phyloP scores from a whole-genome alignment of 2,888 invertebrate species.

The Saturnia pavonia region DNA sequence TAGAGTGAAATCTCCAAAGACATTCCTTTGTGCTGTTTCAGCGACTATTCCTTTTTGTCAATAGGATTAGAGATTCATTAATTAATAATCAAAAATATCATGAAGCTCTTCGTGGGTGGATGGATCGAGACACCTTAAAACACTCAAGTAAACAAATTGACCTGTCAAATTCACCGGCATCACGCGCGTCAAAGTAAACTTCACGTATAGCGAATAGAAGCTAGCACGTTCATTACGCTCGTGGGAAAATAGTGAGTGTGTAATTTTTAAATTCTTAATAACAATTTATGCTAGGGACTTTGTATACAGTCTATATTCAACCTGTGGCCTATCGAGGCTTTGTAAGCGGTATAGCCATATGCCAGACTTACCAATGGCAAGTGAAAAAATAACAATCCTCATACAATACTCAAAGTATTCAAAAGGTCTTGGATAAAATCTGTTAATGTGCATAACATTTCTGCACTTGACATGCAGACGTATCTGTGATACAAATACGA shows the following conservation, averaged over 20 bases:
- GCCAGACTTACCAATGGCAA: too few relatives aligned
- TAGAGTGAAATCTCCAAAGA: too few relatives aligned
- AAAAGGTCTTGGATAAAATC: too few relatives aligned
- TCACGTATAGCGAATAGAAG: background rate
- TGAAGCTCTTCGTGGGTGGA: slow-evolving; percentile 4
- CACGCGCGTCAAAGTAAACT: background rate
- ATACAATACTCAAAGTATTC: too few relatives aligned
- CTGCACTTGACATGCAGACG: too few relatives aligned
- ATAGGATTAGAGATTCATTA: background rate
- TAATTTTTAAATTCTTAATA: background rate
- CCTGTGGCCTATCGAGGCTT: too few relatives aligned
- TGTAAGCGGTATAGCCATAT: too few relatives aligned
- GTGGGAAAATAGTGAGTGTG: background rate
- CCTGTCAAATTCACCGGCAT: slow-evolving; percentile 9
- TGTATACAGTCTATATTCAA: too few relatives aligned
- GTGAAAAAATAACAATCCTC: too few relatives aligned
- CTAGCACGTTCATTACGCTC: background rate
- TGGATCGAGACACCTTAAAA: slow-evolving; percentile 3
- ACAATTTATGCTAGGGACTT: too few relatives aligned
- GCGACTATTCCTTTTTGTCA: background rate
- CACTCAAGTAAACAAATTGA: slow-evolving; percentile 13
- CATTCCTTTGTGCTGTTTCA: background rate
- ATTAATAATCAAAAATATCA: slow-evolving; percentile 3
- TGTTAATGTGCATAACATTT: too few relatives aligned
- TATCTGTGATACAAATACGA: too few relatives aligned